phyloP scores from a whole-genome alignment of 1,140 invertebrate species.

The Holcopasites calliopsidis region DNA sequence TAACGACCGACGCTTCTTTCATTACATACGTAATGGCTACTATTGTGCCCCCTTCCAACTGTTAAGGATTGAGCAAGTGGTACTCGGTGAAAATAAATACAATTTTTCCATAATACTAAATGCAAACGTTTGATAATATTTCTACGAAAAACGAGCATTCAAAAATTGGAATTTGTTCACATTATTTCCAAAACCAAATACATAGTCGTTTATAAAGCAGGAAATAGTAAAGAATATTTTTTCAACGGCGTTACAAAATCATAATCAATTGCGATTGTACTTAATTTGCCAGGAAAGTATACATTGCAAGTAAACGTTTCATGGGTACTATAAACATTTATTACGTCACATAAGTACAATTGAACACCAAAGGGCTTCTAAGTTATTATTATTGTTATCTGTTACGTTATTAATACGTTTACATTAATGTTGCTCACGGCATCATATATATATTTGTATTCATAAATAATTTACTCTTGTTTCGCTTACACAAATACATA shows the following conservation, averaged over 20 bases:
- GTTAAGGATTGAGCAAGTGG: too few relatives aligned
- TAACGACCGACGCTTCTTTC: too few relatives aligned
- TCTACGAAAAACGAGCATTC: background rate
- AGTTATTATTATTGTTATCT: conserved; percentile 70
- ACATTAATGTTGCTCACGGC: conserved; percentile 51
- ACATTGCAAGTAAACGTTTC: conserved; percentile 12
- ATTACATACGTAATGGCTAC: too few relatives aligned
- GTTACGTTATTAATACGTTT: conserved; percentile 62
- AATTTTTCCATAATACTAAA: background rate
- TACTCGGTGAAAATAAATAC: background rate
- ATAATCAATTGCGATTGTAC: too few relatives aligned
- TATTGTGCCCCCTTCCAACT: too few relatives aligned
- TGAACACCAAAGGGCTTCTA: conserved; percentile 77
- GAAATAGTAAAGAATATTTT: too few relatives aligned
- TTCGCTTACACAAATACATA: conserved; percentile 63
- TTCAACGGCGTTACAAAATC: too few relatives aligned
- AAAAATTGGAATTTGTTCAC: too few relatives aligned
- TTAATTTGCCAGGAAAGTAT: too few relatives aligned
- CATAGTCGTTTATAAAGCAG: too few relatives aligned
- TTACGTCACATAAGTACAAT: conserved; percentile 78
- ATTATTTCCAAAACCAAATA: too few relatives aligned
- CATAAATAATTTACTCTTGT: conserved; percentile 67
- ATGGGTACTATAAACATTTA: conserved; percentile 77
- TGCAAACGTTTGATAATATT: conserved; percentile 5
- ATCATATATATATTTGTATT: conserved; percentile 57